Percentiles rank a stretch among this genome's conserved stretches.
Conservation (phyloP, 53 echinoderm and acorn worm genomes). For the Paelopatides confundens region DNA sequence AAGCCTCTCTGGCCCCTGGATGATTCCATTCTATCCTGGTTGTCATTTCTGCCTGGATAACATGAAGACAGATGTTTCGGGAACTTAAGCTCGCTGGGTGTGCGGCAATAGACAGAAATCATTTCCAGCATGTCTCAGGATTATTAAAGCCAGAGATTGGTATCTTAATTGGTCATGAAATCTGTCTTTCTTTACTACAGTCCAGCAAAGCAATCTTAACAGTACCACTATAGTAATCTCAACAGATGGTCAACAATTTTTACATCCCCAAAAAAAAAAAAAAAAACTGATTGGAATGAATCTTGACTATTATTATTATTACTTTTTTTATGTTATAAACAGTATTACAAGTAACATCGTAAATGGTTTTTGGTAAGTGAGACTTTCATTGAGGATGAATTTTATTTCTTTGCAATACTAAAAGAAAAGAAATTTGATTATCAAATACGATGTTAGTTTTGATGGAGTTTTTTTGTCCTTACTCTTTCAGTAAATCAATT, state of each 20-base stretch:
- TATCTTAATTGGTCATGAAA: slow-evolving; percentile 5
- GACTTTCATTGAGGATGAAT: too few relatives aligned
- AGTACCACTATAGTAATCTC: background rate
- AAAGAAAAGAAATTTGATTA: too few relatives aligned
- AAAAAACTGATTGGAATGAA: too few relatives aligned
- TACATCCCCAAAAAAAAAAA: too few relatives aligned
- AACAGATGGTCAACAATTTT: background rate
- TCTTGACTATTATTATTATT: too few relatives aligned
- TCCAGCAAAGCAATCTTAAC: background rate
- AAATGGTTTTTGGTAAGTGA: too few relatives aligned
- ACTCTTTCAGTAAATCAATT: too few relatives aligned
- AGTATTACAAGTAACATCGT: too few relatives aligned
- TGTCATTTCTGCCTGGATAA: background rate
- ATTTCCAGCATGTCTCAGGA: background rate
- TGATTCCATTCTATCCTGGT: background rate
- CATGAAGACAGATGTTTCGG: slow-evolving; percentile 27
- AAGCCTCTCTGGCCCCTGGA: background rate
- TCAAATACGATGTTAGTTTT: too few relatives aligned
- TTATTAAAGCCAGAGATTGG: slow-evolving; percentile 29
- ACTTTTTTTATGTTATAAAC: too few relatives aligned
- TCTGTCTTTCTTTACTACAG: background rate
- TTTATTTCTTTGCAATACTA: too few relatives aligned
- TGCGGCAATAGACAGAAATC: slow-evolving; percentile 28
- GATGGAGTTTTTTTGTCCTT: too few relatives aligned
- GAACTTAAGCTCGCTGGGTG: slow-evolving; percentile 36